These are phyloP conservation scores for Oryzias celebensis DNA, from an alignment of 2,113 vertebrate genomes.

Conservation along the genomic window DNA sequence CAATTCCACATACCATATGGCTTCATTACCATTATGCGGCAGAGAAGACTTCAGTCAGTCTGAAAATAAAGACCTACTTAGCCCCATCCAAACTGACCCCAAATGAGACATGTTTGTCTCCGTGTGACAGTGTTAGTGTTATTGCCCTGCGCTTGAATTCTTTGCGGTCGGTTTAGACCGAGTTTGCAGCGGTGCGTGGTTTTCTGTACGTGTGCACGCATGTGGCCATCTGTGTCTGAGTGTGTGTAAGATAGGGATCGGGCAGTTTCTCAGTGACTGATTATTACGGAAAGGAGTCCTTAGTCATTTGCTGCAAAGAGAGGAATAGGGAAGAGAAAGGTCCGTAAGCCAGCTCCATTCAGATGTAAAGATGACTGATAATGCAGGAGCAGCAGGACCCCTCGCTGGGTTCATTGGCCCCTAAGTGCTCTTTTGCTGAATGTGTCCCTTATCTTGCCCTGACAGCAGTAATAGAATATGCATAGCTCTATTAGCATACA, in stretches of 20 bases:
- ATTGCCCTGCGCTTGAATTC: conserved; percentile 71
- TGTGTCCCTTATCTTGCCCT: conserved; percentile 85
- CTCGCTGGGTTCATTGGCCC: conserved; percentile 86
- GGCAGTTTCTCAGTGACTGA: conserved; percentile 72
- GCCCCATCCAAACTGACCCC: conserved; percentile 73
- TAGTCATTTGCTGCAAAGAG: conserved; percentile 60
- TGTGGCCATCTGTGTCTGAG: conserved; percentile 46
- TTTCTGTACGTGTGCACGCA: conserved; percentile 29
- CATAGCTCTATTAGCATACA: conserved; percentile 91
- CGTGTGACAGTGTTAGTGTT: conserved; percentile 74
- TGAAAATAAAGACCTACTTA: conserved; percentile 77
- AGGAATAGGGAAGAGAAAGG: conserved; percentile 48
- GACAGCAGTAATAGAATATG: conserved; percentile 92
- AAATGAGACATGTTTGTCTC: conserved; percentile 77
- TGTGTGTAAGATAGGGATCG: conserved; percentile 71
- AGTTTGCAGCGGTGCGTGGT: conserved; percentile 65
- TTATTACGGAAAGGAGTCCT: conserved; percentile 75
- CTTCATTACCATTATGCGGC: conserved; percentile 73
- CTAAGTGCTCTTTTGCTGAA: conserved; percentile 87
- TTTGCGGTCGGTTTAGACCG: conserved; percentile 69
- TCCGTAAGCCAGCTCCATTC: conserved; percentile 82
- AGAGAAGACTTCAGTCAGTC: conserved; percentile 77
- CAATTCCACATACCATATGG: conserved; percentile 77
- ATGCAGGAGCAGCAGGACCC: conserved; percentile 80
- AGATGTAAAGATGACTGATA: conserved; percentile 87